Percentiles rank a stretch among this genome's conserved stretches.
These are phyloP conservation scores for Patagioenas fasciata DNA, from an alignment of 2,113 vertebrate genomes.

Conservation along the genomic window DNA sequence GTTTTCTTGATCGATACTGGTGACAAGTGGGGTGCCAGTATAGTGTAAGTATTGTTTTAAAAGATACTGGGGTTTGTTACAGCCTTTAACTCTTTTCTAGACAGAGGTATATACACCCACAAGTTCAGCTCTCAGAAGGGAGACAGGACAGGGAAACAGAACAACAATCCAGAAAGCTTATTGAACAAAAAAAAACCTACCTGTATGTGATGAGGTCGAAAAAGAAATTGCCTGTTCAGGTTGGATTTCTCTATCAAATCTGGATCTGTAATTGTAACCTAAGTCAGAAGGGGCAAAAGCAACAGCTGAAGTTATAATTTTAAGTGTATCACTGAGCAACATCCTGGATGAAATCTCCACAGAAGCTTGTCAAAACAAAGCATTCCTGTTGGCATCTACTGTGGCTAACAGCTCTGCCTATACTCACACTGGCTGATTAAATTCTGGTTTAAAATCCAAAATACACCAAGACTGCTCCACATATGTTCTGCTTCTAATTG, in stretches of 20 bases:
- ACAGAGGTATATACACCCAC: neutral
- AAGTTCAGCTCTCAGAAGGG: neutral
- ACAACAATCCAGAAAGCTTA: neutral
- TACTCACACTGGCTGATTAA: neutral
- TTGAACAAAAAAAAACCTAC: conserved; percentile 63
- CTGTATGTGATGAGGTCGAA: conserved; percentile 96
- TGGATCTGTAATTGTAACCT: conserved; percentile 96
- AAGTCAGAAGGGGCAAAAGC: conserved; percentile 50
- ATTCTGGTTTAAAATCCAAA: neutral
- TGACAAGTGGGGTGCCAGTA: neutral
- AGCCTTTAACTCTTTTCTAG: neutral
- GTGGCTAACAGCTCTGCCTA: neutral
- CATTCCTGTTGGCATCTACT: neutral
- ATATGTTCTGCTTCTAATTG: neutral
- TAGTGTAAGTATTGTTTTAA: neutral
- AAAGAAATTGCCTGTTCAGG: conserved; percentile 97
- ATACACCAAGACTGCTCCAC: neutral
- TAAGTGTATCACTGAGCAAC: neutral
- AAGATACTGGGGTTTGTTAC: neutral
- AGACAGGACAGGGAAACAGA: neutral
- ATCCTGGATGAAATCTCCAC: neutral
- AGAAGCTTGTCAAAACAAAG: neutral
- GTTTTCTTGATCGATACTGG: neutral
- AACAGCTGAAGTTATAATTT: conserved; percentile 24
- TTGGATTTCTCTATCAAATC: conserved; percentile 99